Percentiles rank a stretch among this genome's conserved stretches.
Evolutionary conservation across 2,797 vertebrate species (phyloP).

Genomic region (Avahi laniger): DNA sequence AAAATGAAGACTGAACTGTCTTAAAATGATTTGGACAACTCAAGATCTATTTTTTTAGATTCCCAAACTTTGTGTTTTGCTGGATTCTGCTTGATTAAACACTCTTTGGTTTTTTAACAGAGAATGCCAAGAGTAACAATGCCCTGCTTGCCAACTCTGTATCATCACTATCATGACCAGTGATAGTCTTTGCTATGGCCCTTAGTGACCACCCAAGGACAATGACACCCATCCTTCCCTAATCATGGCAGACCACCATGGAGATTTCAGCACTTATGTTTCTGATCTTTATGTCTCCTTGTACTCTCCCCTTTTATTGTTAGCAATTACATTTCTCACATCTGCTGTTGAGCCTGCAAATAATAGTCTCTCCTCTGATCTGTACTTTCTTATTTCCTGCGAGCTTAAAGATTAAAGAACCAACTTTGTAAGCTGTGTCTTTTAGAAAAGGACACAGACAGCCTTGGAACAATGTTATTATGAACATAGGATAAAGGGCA

Average conservation of each 20-base stretch:
- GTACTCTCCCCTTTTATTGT: not conserved
- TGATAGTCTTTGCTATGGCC: not conserved
- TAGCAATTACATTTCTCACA: not conserved
- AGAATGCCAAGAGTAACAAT: not conserved
- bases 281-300: not conserved
- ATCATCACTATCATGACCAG: not conserved
- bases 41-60: not conserved
- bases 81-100: not conserved
- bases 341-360: not conserved
- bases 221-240: not conserved
- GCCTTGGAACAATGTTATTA: not conserved
- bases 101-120: not conserved
- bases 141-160: not conserved
- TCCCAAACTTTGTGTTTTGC: not conserved
- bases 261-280: not conserved
- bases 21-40: not conserved
- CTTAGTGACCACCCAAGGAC: not conserved
- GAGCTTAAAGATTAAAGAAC: conserved; percentile 14
- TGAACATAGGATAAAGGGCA: not conserved
- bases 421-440: not conserved
- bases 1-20: not conserved
- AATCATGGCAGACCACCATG: not conserved
- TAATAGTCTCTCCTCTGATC: not conserved
- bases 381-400: not conserved
- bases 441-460: not conserved